phyloP scores from a whole-genome alignment of 2,797 vertebrate species.

The Cuculus canorus region DNA sequence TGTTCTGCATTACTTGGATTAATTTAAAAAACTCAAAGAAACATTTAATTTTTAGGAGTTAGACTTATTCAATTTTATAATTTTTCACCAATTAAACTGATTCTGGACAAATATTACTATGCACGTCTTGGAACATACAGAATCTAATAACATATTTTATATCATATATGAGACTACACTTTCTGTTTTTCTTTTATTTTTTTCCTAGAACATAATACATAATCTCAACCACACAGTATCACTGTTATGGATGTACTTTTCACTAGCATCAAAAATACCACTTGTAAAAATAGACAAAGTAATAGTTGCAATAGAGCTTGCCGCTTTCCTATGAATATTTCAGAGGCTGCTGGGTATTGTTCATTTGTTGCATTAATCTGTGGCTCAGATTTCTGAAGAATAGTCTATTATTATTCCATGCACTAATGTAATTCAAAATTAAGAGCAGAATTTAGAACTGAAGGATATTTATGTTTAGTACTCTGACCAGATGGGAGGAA shows the following conservation, averaged over 20 bases:
- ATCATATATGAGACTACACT: not conserved
- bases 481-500: not conserved
- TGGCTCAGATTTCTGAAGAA: not conserved
- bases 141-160: not conserved
- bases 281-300: not conserved
- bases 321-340: slow-evolving; percentile 33
- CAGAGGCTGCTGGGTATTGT: not conserved
- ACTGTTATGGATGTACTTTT: not conserved
- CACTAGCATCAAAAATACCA: slow-evolving; percentile 1
- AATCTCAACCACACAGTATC: not conserved
- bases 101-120: not conserved
- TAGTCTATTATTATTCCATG: not conserved
- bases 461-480: not conserved
- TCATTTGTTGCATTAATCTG: not conserved
- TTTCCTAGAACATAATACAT: not conserved
- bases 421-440: not conserved
- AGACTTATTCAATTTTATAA: not conserved
- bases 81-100: not conserved
- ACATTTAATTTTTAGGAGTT: not conserved
- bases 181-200: slow-evolving; percentile 31
- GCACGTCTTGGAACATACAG: not conserved
- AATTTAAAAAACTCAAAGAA: not conserved
- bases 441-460: not conserved
- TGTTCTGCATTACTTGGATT: not conserved
- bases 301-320: not conserved